phyloP scores from a whole-genome alignment of 2,888 invertebrate species.

The Lottia gigantea region DNA sequence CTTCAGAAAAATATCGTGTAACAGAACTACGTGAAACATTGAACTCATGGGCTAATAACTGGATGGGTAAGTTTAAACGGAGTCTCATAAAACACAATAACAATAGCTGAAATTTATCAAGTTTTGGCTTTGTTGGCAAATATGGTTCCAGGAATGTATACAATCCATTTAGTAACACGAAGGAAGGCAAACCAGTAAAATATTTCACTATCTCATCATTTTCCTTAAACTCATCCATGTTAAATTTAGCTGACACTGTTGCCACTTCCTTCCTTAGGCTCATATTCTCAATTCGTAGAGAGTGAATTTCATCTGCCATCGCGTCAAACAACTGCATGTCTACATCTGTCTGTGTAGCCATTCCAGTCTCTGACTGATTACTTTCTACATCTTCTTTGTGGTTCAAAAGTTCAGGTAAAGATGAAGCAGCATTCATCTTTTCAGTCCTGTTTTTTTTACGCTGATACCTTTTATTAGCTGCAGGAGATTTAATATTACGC shows the following conservation, averaged over 20 bases:
- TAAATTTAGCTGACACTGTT: not conserved
- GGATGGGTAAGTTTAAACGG: not conserved
- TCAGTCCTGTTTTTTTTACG: too few relatives aligned
- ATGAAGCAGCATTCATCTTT: not conserved
- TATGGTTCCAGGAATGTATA: not conserved
- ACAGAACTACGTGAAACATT: slow-evolving; percentile 3
- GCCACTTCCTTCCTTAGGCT: not conserved
- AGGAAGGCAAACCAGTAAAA: not conserved
- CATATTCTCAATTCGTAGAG: not conserved
- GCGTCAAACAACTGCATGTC: not conserved
- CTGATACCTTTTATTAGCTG: too few relatives aligned
- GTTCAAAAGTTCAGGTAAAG: not conserved
- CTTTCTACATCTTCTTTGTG: not conserved
- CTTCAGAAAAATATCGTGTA: not conserved
- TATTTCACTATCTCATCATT: not conserved
- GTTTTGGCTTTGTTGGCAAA: not conserved
- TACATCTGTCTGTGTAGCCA: not conserved
- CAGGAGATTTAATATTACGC: too few relatives aligned
- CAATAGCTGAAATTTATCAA: not conserved
- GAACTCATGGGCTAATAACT: not conserved
- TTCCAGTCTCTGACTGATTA: not conserved
- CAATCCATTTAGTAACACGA: not conserved
- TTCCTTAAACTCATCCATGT: not conserved
- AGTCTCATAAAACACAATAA: not conserved
- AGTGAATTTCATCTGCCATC: not conserved